A percentile compares a stretch with the other conserved stretches of the same genome.
These are phyloP conservation scores for Oryzias sinensis DNA, from an alignment of 2,797 vertebrate genomes.

Conservation along the genomic window DNA sequence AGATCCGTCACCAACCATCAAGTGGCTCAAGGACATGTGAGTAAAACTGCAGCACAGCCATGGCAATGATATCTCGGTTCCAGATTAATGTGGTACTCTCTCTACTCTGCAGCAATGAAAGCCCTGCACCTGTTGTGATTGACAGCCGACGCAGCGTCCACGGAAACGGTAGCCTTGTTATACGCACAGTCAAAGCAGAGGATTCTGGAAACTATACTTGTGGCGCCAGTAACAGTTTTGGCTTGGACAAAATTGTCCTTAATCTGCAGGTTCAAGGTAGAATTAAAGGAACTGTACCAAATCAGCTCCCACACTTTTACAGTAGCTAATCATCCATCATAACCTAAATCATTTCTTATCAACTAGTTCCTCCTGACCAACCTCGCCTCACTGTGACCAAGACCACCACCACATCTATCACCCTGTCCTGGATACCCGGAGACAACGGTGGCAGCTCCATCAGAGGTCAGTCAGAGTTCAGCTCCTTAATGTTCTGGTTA, in stretches of 20 bases:
- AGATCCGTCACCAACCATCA: slow-evolving; percentile 92
- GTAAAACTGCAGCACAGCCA: slow-evolving; percentile 10
- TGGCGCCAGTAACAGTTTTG: slow-evolving; percentile 93
- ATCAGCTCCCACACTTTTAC: too few species aligned
- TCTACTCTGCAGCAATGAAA: slow-evolving; percentile 84
- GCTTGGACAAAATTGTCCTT: slow-evolving; percentile 91
- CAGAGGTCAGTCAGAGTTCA: slow-evolving; percentile 79
- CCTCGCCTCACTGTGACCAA: slow-evolving; percentile 97
- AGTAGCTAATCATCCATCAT: too few species aligned
- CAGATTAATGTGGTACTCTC: too few species aligned
- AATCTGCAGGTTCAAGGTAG: slow-evolving; percentile 97
- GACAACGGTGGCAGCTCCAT: slow-evolving; percentile 83
- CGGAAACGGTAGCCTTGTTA: slow-evolving; percentile 93
- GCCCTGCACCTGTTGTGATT: slow-evolving; percentile 89
- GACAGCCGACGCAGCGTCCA: slow-evolving; percentile 93
- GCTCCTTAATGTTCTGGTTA: too few species aligned
- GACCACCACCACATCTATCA: slow-evolving; percentile 95
- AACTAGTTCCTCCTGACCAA: slow-evolving; percentile 95
- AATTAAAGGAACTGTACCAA: too few species aligned
- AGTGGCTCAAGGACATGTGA: slow-evolving; percentile 99
- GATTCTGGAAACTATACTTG: slow-evolving; percentile 98
- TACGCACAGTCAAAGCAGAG: slow-evolving; percentile 94
- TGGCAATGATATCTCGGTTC: too few species aligned
- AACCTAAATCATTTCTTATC: not conserved
- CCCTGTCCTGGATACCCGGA: slow-evolving; percentile 91